phyloP scores from a whole-genome alignment of 2,888 invertebrate species.

The Tenthredo scrophulariae region DNA sequence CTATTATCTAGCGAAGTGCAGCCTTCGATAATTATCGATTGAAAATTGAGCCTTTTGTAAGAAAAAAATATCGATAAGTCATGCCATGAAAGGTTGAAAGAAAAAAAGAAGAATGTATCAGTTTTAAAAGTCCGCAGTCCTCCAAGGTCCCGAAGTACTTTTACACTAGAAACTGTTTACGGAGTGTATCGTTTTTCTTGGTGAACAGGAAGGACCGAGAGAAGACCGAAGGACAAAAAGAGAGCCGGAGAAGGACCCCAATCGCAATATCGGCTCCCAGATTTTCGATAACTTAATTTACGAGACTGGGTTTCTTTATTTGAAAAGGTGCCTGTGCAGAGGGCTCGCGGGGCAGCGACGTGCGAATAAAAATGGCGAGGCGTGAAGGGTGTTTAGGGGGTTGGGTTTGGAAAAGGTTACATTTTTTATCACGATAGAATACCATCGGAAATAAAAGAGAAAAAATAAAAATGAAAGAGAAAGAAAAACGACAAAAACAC shows the following conservation, averaged over 20 bases:
- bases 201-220: not conserved
- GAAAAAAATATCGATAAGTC: not conserved
- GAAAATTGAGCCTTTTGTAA: not conserved
- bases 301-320: slow-evolving; percentile 42
- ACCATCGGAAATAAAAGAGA: not conserved
- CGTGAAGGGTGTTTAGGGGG: not conserved
- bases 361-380: slow-evolving; percentile 12
- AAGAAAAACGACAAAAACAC: not conserved
- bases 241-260: slow-evolving; percentile 7
- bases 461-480: not conserved
- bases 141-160: not conserved
- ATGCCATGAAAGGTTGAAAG: not conserved
- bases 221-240: not conserved
- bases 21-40: not conserved
- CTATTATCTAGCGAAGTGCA: slow-evolving; percentile 13
- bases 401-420: slow-evolving; percentile 8
- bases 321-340: slow-evolving; percentile 26
- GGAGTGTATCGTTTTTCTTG: not conserved
- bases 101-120: not conserved
- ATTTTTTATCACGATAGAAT: slow-evolving; percentile 23
- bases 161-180: not conserved
- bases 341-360: slow-evolving; percentile 12
- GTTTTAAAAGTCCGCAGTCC: not conserved
- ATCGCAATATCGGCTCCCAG: slow-evolving; percentile 48
- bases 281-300: slow-evolving; percentile 49